Base-by-base conservation (phyloP, 2,797 vertebrate species). In the Tragelaphus eurycerus region DNA sequence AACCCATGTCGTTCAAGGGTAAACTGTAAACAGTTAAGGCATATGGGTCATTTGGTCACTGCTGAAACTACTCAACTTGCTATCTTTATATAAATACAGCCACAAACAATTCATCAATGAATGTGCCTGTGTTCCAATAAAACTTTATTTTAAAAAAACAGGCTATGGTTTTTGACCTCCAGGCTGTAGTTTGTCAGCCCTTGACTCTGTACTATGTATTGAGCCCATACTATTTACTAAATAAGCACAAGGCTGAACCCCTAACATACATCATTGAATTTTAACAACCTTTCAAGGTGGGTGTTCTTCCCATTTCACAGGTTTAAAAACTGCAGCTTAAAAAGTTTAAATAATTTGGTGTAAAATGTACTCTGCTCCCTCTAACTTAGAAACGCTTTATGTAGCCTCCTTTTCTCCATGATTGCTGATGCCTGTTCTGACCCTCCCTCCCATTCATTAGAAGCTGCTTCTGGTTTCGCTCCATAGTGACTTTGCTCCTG, bases 111-210 rank as follows among this genome's bases (percentile, higher is more conserved):
- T 93, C 13, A 34, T 60, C 86, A 95, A 94, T 59, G 55, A 96
- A 90, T 81, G 29, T 7, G 13, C 14, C 19, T 90, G 17, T 86
- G 48, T 94, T 96, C 57, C 79, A 96, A 95, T 94, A 97, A 97
- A 97, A 86, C 91, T 97, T 96, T 93, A 97, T 96, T 97, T 71
- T 7, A 31, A 93, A 91, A 93, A 87, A 93, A 43, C 23, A 78
- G 21, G 21, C 17, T 43, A 23, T 94, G 15, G 43, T 16, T 21
- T 87, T 91, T 94, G 84, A 86, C 55, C 29, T 62, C 21, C 27
- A 52, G 59, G 79, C 62, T 82, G 8, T 23, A 48, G 6, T 78
- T 86, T 50, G 76, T 55, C 89, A 93, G n/a, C 57, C 16, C 34
- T 9, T 17, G 57, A 83, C 71, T 86, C 55, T 64, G 10, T 62